Evolutionary conservation across 2,113 vertebrate species (phyloP).

Genomic region (Cervus canadensis): DNA sequence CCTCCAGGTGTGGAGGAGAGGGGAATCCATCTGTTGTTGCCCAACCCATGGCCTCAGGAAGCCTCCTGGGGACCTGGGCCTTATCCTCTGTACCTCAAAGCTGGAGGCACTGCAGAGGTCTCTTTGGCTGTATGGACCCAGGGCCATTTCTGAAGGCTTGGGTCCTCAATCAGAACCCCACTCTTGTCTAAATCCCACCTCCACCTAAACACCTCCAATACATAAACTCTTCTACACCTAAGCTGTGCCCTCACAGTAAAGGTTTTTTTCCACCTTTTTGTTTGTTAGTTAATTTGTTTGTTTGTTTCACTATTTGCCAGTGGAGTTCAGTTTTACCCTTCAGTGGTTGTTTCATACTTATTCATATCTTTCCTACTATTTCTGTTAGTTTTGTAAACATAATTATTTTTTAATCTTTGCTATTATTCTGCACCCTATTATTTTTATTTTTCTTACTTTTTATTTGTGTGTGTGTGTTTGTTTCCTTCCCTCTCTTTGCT

Average conservation of each 20-base stretch:
- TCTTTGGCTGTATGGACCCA: not conserved
- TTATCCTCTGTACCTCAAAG: not conserved
- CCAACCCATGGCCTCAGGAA: not conserved
- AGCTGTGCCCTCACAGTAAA: not conserved
- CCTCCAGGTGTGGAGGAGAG: not conserved
- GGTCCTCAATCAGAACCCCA: not conserved
- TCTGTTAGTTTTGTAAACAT: not conserved
- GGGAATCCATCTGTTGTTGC: not conserved
- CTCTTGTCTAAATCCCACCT: not conserved
- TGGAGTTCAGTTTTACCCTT: not conserved
- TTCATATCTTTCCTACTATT: not conserved
- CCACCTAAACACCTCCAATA: not conserved
- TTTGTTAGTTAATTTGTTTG: not conserved
- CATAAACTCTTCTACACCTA: not conserved
- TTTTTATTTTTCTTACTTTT: not conserved
- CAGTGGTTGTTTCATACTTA: not conserved
- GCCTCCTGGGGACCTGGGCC: not conserved
- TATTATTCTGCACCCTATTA: not conserved
- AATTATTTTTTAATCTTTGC: not conserved
- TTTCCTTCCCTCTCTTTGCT: not conserved
- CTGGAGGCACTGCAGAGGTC: not conserved
- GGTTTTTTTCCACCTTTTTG: not conserved
- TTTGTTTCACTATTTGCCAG: not conserved
- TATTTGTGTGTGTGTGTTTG: not conserved
- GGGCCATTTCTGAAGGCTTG: not conserved